Conservation (phyloP, 2,113 vertebrate genomes). For the Atlantisia rogersi region DNA sequence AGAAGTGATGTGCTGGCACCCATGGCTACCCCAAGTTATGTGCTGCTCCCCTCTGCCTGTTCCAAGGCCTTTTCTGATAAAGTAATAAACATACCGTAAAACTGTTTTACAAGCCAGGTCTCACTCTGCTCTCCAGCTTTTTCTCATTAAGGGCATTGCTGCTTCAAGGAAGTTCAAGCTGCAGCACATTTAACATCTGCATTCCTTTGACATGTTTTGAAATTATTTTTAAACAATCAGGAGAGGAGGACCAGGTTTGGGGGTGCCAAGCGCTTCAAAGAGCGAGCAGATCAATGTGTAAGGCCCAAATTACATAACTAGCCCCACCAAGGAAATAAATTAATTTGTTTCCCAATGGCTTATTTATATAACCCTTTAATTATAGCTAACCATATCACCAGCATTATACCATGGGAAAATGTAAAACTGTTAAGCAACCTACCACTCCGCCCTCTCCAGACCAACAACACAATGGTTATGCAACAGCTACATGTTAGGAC, state of each 20-base stretch:
- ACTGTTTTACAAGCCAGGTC: constrained; percentile 58
- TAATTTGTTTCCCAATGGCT: constrained; percentile 77
- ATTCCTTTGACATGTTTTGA: constrained; percentile 46
- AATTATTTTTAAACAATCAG: constrained; percentile 38
- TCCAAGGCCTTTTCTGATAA: constrained; percentile 21
- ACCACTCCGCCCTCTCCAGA: constrained; percentile 74
- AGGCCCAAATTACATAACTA: constrained; percentile 47
- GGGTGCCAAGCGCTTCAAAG: neutral
- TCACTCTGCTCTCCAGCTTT: constrained; percentile 48
- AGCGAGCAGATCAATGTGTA: neutral
- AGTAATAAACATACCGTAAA: constrained; percentile 48
- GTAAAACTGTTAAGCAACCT: constrained; percentile 76
- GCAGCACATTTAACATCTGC: constrained; percentile 29
- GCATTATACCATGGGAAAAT: constrained; percentile 80
- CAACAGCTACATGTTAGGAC: constrained; percentile 76
- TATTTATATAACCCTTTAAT: constrained; percentile 83
- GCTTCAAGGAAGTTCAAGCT: constrained; percentile 36
- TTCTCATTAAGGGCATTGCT: constrained; percentile 52
- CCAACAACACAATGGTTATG: constrained; percentile 72
- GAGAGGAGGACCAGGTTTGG: neutral
- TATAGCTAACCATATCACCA: constrained; percentile 75
- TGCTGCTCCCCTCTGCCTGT: neutral
- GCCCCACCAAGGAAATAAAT: constrained; percentile 64
- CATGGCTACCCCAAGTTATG: neutral
- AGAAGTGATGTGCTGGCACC: neutral